A percentile compares a stretch with the other conserved stretches of the same genome.
Conservation (phyloP, 2,797 vertebrate genomes). For the Orientallactaga sibirica region DNA sequence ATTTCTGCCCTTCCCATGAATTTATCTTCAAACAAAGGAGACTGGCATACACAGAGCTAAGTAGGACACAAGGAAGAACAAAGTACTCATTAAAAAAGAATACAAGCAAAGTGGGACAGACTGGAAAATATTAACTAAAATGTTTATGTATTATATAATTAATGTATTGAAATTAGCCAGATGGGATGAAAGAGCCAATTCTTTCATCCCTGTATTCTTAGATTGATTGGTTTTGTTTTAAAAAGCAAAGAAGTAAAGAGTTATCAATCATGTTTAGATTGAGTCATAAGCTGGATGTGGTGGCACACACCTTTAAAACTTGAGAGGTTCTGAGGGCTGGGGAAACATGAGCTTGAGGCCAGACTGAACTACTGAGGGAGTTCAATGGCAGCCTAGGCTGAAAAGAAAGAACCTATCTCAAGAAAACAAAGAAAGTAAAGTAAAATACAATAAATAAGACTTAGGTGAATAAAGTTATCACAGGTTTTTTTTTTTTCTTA, state of each 20-base stretch:
- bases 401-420: background rate
- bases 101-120: background rate
- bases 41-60: background rate
- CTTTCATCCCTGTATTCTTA: background rate
- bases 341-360: background rate
- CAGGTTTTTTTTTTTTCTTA: background rate
- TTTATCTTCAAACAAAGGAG: background rate
- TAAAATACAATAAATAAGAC: background rate
- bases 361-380: background rate
- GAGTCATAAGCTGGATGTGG: background rate
- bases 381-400: background rate
- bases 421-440: background rate
- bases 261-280: background rate
- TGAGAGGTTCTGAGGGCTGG: no score
- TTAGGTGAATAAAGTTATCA: background rate
- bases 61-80: background rate
- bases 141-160: slow-evolving; percentile 44
- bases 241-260: background rate
- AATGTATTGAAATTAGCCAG: slow-evolving; percentile 62
- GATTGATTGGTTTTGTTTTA: background rate
- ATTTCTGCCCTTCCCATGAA: background rate
- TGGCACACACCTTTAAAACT: background rate
- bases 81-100: slow-evolving; percentile 31
- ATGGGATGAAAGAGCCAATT: slow-evolving; percentile 38
- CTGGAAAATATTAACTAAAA: slow-evolving; percentile 13